Evolutionary conservation across 2,797 vertebrate species (phyloP).

Genomic region (Melopsittacus undulatus): DNA sequence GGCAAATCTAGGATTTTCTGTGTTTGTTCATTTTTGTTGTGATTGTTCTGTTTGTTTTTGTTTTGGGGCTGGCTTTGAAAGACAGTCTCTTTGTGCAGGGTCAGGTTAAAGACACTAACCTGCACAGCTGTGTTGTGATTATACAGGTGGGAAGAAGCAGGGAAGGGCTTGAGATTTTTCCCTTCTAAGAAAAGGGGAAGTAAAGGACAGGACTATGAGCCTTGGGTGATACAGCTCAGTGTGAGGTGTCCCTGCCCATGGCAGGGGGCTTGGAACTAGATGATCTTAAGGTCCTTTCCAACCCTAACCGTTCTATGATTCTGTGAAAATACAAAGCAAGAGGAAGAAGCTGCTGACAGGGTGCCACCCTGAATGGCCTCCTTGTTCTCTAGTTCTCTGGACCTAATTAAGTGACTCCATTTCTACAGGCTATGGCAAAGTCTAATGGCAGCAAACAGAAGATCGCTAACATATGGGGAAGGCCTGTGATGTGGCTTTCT

Average conservation of each 20-base stretch:
- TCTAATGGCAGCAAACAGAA: conserved; percentile 46
- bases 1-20: background rate
- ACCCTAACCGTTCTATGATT: background rate
- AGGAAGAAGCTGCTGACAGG: conserved; percentile 29
- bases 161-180: background rate
- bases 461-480: conserved; percentile 57
- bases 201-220: background rate
- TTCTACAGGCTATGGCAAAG: background rate
- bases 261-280: background rate
- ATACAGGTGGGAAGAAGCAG: background rate
- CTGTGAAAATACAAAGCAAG: background rate
- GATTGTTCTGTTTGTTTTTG: background rate
- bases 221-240: background rate
- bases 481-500: conserved; percentile 53
- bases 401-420: conserved; percentile 32
- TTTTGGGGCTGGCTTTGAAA: background rate
- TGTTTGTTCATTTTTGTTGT: too few species aligned
- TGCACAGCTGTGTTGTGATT: background rate
- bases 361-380: conserved; percentile 11
- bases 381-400: conserved; percentile 51
- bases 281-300: background rate
- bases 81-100: background rate
- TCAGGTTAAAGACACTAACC: background rate
- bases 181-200: conserved; percentile 3
- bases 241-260: background rate